Evolutionary conservation across 2,797 vertebrate species (phyloP).

Genomic region (Ceyx erithaca): DNA sequence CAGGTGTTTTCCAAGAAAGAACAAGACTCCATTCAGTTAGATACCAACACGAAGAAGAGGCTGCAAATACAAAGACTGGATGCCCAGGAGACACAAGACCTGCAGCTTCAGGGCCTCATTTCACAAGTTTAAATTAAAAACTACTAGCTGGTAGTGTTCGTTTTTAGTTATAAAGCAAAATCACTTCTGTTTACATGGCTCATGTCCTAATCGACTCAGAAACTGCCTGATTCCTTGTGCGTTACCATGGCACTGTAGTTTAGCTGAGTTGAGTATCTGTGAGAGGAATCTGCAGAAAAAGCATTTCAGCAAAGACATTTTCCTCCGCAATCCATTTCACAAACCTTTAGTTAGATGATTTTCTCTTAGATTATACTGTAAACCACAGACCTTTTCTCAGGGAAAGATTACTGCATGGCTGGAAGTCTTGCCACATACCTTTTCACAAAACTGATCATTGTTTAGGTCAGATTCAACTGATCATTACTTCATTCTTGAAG

Average conservation of each 20-base stretch:
- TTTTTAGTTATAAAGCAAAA: not conserved
- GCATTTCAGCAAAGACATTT: not conserved
- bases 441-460: not conserved
- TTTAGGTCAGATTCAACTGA: not conserved
- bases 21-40: fast-evolving
- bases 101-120: not conserved
- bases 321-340: not conserved
- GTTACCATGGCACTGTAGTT: conserved; percentile 56
- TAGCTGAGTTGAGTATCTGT: conserved; percentile 12
- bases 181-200: conserved; percentile 21
- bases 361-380: not conserved
- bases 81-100: not conserved
- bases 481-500: not conserved
- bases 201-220: conserved; percentile 13
- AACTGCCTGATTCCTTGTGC: conserved; percentile 3
- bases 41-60: not conserved
- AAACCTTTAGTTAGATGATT: not conserved
- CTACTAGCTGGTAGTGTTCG: not conserved
- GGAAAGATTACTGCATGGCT: not conserved
- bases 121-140: not conserved
- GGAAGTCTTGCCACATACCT: fast-evolving
- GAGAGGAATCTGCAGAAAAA: conserved; percentile 5
- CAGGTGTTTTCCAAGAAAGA: not conserved
- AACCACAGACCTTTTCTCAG: not conserved
- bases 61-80: not conserved